These are phyloP conservation scores for Imbricaverruca yamaguchii DNA, from an alignment of 2,888 invertebrate genomes.

Conservation along the genomic window DNA sequence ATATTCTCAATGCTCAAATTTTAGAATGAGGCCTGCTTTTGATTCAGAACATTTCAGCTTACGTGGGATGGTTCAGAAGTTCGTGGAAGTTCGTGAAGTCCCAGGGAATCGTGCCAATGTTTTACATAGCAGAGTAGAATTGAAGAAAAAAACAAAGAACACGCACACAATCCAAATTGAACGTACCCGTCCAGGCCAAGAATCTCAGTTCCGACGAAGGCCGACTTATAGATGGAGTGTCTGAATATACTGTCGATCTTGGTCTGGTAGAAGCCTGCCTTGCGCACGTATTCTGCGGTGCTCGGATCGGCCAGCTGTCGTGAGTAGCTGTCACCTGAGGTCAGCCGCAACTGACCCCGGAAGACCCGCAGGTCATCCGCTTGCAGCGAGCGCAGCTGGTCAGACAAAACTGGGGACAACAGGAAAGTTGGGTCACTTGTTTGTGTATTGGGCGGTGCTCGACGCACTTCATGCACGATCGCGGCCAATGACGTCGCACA, in stretches of 20 bases:
- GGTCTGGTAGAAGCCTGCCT: constrained; percentile 65
- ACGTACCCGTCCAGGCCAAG: constrained; percentile 75
- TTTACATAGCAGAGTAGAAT: neutral
- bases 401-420: neutral
- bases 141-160: too few relatives aligned
- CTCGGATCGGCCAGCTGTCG: constrained; percentile 58
- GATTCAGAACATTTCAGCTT: too few relatives aligned
- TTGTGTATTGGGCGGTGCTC: too few relatives aligned
- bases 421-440: too few relatives aligned
- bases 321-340: constrained; percentile 60
- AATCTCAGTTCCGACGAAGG: constrained; percentile 70
- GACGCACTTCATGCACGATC: too few relatives aligned
- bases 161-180: neutral
- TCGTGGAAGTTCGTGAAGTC: neutral
- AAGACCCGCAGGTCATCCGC: constrained; percentile 63
- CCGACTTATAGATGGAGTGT: constrained; percentile 63
- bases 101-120: too few relatives aligned
- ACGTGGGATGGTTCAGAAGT: too few relatives aligned
- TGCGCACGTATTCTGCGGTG: constrained; percentile 61
- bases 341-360: constrained; percentile 68
- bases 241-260: constrained; percentile 65
- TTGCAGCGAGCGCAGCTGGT: neutral
- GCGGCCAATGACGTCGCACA: too few relatives aligned
- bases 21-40: too few relatives aligned
- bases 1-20: too few relatives aligned